These are phyloP conservation scores for Gadopsis marmoratus DNA, from an alignment of 2,797 vertebrate species.

Conservation along the genomic window DNA sequence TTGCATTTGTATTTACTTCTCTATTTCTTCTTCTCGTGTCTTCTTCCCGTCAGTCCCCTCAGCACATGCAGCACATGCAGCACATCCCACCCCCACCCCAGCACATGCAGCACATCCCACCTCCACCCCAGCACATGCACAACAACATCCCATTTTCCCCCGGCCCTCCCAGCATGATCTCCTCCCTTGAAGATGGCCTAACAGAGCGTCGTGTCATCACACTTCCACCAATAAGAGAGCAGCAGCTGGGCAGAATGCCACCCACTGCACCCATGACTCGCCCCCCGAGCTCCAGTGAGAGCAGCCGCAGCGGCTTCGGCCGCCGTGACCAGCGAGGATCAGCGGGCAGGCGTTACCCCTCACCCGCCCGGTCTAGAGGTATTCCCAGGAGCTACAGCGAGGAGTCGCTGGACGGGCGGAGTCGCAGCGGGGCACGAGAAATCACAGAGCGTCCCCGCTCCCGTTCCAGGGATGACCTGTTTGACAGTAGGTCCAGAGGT, in stretches of 20 bases:
- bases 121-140: constrained; percentile 76
- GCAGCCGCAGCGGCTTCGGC: constrained; percentile 80
- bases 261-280: constrained; percentile 65
- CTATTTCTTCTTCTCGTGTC: background rate
- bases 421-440: constrained; percentile 38
- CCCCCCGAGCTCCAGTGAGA: constrained; percentile 77
- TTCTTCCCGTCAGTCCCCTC: constrained; percentile 47
- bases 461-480: constrained; percentile 83
- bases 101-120: constrained; percentile 69
- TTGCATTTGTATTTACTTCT: constrained; percentile 6
- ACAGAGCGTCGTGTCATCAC: constrained; percentile 86
- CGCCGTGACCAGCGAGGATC: constrained; percentile 65
- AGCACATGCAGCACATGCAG: constrained; percentile 70
- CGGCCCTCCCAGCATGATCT: constrained; percentile 92
- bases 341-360: constrained; percentile 68
- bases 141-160: constrained; percentile 77
- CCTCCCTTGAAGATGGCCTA: constrained; percentile 88
- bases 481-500: constrained; percentile 73
- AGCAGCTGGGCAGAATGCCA: constrained; percentile 59
- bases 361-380: constrained; percentile 76
- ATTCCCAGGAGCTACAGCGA: constrained; percentile 87
- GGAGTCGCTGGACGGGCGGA: constrained; percentile 81
- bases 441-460: constrained; percentile 71
- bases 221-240: constrained; percentile 85
- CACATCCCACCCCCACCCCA: no score